A percentile compares a stretch with the other conserved stretches of the same genome.
Evolutionary conservation across 2,113 vertebrate genomes (phyloP).

Genomic region (Lynx canadensis): DNA sequence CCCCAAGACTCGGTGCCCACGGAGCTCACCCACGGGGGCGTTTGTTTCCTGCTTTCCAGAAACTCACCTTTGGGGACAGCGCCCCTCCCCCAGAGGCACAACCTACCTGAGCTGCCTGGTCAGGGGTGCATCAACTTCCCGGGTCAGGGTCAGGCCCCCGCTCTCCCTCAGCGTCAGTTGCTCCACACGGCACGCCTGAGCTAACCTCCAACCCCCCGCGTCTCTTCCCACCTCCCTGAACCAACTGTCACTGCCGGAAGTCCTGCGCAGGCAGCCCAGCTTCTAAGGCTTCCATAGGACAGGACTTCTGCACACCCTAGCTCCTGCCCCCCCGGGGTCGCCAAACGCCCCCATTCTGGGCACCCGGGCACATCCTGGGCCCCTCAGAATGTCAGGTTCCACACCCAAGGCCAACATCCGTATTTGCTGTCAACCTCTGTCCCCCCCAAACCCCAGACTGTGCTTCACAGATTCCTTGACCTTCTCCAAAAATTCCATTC

Average conservation of each 20-base stretch:
- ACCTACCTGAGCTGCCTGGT: not conserved
- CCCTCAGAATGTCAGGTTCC: accelerated
- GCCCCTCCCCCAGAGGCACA: not conserved
- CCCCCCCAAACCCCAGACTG: accelerated
- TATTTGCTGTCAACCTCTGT: accelerated
- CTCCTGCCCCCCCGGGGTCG: accelerated
- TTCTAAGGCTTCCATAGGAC: accelerated
- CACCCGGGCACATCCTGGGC: accelerated
- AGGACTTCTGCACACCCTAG: accelerated
- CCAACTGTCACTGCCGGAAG: not conserved
- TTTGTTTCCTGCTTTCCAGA: not conserved
- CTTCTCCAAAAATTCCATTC: not conserved
- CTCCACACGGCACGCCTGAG: accelerated
- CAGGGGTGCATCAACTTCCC: too few relatives aligned
- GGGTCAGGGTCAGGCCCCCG: not conserved
- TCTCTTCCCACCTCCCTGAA: too few relatives aligned
- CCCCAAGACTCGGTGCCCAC: accelerated
- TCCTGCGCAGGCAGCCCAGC: accelerated
- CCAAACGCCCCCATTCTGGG: accelerated
- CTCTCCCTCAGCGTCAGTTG: accelerated
- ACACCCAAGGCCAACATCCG: not conserved
- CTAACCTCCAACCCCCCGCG: not conserved
- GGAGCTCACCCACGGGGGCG: not conserved
- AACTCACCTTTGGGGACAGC: too few relatives aligned
- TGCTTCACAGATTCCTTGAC: accelerated